phyloP scores from a whole-genome alignment of 2,797 vertebrate species.

The Centropyge bicolor region DNA sequence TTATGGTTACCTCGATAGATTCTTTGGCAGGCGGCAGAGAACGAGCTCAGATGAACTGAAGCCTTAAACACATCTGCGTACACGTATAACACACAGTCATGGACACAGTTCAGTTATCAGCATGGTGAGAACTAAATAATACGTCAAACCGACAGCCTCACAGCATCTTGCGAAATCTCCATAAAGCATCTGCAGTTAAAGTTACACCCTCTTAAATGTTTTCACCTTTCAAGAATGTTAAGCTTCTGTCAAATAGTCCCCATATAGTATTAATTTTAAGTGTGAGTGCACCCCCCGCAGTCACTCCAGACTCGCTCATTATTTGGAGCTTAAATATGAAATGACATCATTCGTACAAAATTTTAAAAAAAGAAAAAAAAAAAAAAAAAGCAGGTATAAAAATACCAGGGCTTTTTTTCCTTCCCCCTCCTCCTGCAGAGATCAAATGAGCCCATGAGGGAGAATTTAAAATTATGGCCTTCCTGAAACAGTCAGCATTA shows the following conservation, averaged over 20 bases:
- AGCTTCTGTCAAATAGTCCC: slow-evolving; percentile 38
- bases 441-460: slow-evolving; percentile 77
- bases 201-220: slow-evolving; percentile 41
- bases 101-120: slow-evolving; percentile 52
- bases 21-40: slow-evolving; percentile 25
- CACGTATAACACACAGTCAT: slow-evolving; percentile 35
- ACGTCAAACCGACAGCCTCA: slow-evolving; percentile 71
- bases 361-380: slow-evolving; percentile 30
- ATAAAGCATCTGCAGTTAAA: slow-evolving; percentile 11
- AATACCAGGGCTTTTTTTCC: slow-evolving; percentile 45
- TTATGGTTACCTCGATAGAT: slow-evolving; percentile 31
- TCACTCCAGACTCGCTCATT: slow-evolving; percentile 57
- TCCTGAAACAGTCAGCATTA: slow-evolving; percentile 72
- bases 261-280: slow-evolving; percentile 34
- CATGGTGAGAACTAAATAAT: slow-evolving; percentile 60
- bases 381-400: slow-evolving; percentile 69
- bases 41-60: slow-evolving; percentile 39
- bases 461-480: slow-evolving; percentile 67
- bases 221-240: slow-evolving; percentile 67
- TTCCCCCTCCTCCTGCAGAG: slow-evolving; percentile 61
- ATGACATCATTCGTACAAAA: slow-evolving; percentile 75
- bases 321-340: slow-evolving; percentile 65
- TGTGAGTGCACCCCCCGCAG: slow-evolving; percentile 12
- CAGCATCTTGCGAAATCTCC: slow-evolving; percentile 55
- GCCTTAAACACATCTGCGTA: slow-evolving; percentile 42